A percentile compares a stretch with the other conserved stretches of the same genome.
Evolutionary conservation across 2,113 vertebrate species (phyloP).

Genomic region (Sylvilagus bachmani): DNA sequence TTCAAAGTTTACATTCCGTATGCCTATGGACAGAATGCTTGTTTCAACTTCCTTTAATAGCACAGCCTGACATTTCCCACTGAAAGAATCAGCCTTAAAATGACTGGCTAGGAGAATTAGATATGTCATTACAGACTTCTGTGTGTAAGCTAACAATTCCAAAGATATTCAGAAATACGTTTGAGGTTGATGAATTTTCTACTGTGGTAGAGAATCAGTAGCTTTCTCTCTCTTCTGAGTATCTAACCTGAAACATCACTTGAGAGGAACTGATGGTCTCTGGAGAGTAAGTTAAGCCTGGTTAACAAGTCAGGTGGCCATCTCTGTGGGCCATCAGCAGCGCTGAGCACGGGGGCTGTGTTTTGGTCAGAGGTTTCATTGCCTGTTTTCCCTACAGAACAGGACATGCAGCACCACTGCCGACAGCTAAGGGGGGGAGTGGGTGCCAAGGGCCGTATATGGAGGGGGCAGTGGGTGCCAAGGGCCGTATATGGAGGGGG

Average conservation of each 20-base stretch:
- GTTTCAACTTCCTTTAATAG: constrained; percentile 21
- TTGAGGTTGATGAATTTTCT: constrained; percentile 7
- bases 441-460: too few species aligned
- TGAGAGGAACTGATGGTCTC: background rate
- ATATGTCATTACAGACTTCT: background rate
- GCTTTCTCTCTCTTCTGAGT: background rate
- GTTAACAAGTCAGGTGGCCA: background rate
- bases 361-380: background rate
- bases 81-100: constrained; percentile 4
- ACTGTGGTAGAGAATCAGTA: background rate
- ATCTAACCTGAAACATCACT: background rate
- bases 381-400: background rate
- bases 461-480: background rate
- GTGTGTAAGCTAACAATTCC: background rate
- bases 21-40: background rate
- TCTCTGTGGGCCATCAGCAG: background rate
- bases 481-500: background rate
- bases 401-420: background rate
- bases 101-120: background rate
- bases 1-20: background rate
- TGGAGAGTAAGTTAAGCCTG: background rate
- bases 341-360: background rate
- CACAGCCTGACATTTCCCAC: background rate
- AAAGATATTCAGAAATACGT: constrained; percentile 23
- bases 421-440: background rate